Percentiles rank a stretch among this genome's conserved stretches.
Conservation (phyloP, 30 jellyfish, hydroid and myxozoan species). For the Hydractinia echinata region DNA sequence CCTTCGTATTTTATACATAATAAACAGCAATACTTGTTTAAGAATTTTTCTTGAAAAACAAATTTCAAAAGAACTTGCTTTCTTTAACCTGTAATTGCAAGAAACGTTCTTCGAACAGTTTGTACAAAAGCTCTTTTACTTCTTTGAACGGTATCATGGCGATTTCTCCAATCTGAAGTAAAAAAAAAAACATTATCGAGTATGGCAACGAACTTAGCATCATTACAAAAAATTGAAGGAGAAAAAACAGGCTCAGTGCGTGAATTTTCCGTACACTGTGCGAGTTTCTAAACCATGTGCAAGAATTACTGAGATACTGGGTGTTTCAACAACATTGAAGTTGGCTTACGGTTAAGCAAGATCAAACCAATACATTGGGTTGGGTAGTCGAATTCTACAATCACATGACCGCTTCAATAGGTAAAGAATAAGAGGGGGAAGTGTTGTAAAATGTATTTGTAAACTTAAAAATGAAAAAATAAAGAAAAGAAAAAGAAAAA, state of each 20-base stretch:
- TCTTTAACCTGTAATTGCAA: constrained; percentile 58
- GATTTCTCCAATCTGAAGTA: constrained; percentile 79
- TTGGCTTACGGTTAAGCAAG: neutral
- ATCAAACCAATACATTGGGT: neutral
- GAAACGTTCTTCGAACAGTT: constrained; percentile 69
- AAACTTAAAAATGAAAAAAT: too few species aligned
- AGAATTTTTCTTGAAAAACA: neutral
- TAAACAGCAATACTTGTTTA: neutral
- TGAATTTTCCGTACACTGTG: too few species aligned
- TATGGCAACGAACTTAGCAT: too few species aligned
- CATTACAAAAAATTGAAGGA: too few species aligned
- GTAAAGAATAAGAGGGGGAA: neutral
- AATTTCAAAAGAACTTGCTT: neutral
- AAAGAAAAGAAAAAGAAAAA: too few species aligned
- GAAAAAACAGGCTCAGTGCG: too few species aligned
- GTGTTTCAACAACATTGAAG: neutral
- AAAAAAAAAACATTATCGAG: neutral
- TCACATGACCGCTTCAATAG: neutral
- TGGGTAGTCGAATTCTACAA: neutral
- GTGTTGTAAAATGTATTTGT: too few species aligned
- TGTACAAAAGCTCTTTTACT: constrained; percentile 84
- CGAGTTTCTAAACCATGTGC: too few species aligned
- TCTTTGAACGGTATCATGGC: constrained; percentile 98
- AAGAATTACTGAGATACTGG: too few species aligned
- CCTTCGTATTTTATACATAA: too few species aligned